phyloP scores from a whole-genome alignment of 1,140 invertebrate genomes.

The Penaeus chinensis region DNA sequence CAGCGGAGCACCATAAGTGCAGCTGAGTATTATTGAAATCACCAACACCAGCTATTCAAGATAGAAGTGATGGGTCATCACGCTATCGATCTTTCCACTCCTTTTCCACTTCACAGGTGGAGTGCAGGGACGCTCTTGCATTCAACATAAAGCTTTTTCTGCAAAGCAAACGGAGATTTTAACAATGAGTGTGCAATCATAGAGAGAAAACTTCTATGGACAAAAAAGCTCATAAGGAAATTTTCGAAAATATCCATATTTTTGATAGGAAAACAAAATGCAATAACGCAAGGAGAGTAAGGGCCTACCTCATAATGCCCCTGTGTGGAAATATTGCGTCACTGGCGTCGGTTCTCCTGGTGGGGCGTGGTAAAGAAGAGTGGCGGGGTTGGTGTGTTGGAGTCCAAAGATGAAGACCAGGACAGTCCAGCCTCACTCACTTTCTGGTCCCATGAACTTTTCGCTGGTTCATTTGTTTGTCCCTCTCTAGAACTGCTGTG shows the following conservation, averaged over 20 bases:
- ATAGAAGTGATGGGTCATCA: background rate
- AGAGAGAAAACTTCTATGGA: background rate
- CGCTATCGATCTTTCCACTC: background rate
- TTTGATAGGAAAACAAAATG: background rate
- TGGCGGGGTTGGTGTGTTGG: background rate
- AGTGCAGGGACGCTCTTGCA: slow-evolving; percentile 26
- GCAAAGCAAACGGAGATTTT: background rate
- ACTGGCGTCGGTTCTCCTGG: slow-evolving; percentile 22
- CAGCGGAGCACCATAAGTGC: slow-evolving; percentile 45
- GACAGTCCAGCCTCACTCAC: background rate
- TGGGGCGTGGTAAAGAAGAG: slow-evolving; percentile 8
- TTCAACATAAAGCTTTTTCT: slow-evolving; percentile 42
- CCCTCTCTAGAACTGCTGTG: background rate
- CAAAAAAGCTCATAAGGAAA: too few species aligned
- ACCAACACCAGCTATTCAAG: slow-evolving; percentile 6
- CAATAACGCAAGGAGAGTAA: background rate
- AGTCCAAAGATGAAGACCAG: background rate
- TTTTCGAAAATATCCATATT: background rate
- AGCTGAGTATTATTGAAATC: slow-evolving; percentile 33
- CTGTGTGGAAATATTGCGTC: slow-evolving; percentile 17
- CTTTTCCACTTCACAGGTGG: slow-evolving; percentile 24
- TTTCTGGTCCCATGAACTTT: slow-evolving; percentile 25
- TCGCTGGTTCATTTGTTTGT: background rate
- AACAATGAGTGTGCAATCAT: background rate
- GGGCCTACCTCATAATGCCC: slow-evolving; percentile 32